These are phyloP conservation scores for Eueremaeus valkanovi DNA, from an alignment of 2,888 invertebrate genomes.

Conservation along the genomic window DNA sequence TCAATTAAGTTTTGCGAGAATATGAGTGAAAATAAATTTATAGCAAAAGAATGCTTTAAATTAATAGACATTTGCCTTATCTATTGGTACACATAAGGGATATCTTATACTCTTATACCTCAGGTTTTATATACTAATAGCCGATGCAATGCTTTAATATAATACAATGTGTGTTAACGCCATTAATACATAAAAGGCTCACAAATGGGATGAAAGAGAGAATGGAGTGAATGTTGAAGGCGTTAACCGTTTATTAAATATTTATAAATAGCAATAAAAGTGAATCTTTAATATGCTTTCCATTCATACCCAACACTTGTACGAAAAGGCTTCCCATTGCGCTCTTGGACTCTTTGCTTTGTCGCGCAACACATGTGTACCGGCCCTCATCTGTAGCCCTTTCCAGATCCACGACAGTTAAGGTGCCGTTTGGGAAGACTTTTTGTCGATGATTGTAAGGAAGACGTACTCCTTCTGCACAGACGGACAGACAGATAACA, in stretches of 20 bases:
- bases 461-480: conserved; percentile 50
- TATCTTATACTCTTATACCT: conserved; percentile 18
- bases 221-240: conserved; percentile 10
- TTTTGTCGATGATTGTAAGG: conserved; percentile 54
- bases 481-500: background rate
- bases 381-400: conserved; percentile 52
- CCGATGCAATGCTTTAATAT: conserved; percentile 6
- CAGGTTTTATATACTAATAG: conserved; percentile 8
- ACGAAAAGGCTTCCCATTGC: conserved; percentile 51
- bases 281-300: conserved; percentile 31
- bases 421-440: conserved; percentile 51
- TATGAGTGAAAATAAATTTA: background rate
- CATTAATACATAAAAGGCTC: conserved; percentile 12
- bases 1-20: conserved; percentile 12
- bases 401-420: conserved; percentile 52
- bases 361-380: conserved; percentile 53
- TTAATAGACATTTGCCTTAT: conserved; percentile 32
- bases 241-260: conserved; percentile 28
- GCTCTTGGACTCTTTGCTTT: conserved; percentile 50
- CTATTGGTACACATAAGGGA: conserved; percentile 9
- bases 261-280: conserved; percentile 25
- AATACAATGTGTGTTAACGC: conserved; percentile 16
- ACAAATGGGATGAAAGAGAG: conserved; percentile 4
- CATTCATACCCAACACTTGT: conserved; percentile 51
- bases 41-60: conserved; percentile 19